Evolutionary conservation across 1,140 invertebrate genomes (phyloP).

Genomic region (Cyphomyrmex costatus): DNA sequence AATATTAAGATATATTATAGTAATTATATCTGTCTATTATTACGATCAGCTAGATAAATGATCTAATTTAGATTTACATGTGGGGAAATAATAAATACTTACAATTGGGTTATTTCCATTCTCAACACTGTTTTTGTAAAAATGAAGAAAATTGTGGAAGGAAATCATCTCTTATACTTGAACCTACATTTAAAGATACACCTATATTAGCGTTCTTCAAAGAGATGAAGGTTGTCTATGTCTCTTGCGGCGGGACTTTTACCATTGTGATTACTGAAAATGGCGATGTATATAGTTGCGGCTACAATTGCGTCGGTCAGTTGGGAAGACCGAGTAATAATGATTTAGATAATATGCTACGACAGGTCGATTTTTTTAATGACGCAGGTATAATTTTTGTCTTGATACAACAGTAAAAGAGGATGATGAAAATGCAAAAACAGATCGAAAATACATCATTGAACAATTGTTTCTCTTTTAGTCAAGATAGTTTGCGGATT

Average conservation of each 20-base stretch:
- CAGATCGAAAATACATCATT: background rate
- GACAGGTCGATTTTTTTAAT: too few relatives aligned
- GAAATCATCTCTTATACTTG: too few relatives aligned
- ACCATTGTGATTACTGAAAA: constrained; percentile 89
- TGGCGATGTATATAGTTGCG: constrained; percentile 91
- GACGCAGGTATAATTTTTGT: constrained; percentile 85
- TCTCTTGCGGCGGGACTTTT: constrained; percentile 90
- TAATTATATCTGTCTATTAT: background rate
- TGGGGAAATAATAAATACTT: constrained; percentile 85
- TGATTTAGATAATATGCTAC: too few relatives aligned
- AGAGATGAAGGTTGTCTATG: constrained; percentile 86
- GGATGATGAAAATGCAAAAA: background rate
- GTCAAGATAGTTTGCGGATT: constrained; percentile 90
- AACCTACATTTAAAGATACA: too few relatives aligned
- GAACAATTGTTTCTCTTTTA: constrained; percentile 45
- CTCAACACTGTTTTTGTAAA: too few relatives aligned
- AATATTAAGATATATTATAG: too few relatives aligned
- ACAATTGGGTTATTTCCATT: too few relatives aligned
- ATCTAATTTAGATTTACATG: constrained; percentile 87
- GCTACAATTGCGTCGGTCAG: constrained; percentile 90
- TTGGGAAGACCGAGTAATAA: too few relatives aligned
- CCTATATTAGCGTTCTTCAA: too few relatives aligned
- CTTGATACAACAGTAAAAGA: background rate
- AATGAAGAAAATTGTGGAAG: too few relatives aligned
- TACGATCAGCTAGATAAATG: background rate